Base-by-base conservation (phyloP, 2,113 vertebrate genomes). In the Tragelaphus scriptus region DNA sequence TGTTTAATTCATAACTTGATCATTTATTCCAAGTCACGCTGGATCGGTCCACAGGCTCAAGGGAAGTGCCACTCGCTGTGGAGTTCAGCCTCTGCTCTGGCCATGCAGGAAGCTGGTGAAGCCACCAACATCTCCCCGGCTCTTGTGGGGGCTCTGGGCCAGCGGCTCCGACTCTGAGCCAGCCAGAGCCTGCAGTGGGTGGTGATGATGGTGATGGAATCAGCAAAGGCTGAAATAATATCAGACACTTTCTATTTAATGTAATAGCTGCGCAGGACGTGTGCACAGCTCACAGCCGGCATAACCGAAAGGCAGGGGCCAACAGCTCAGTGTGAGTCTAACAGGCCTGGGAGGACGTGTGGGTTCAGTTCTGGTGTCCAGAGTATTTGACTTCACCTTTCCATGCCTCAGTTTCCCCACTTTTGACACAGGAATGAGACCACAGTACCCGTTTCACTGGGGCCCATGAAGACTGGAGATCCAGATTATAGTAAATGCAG, bases 1-100 rank as follows among this genome's bases (percentile, higher is more conserved):
- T 88, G 90, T 98, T 98, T 96, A 88, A 97, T 98, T 98, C 97
- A 90, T 94, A 85, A 95, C 61, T 53, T 56, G 81, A 77, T 95
- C 90, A n/a, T 98, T 97, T 81, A 65, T 85, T 86, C 94, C 19
- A 15, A 68, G 94, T 25, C 1, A 6, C 36, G 40, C 86, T 49
- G 88, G 56, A 53, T 88, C 36, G 15, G 0, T 0, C 91, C 40
- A 0, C 7, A 2, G 71, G 47, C 89, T 56, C 90, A 51, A 3
- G 4, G 63, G 85, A 13, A 16, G 36, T 8, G 59, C 30, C 1
- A 5, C 30, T 0, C 44, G 25, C 40, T 44, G 11, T 3, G 49
- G 65, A 55, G 58, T 32, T 75, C 16, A 4, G 68, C 32, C 51
- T 58, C 65, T 2, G 5, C 58, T 16, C 26, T 0, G 32, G 59